These are phyloP conservation scores for Epicampocera succincta DNA, from an alignment of 2,888 invertebrate species.

Conservation along the genomic window DNA sequence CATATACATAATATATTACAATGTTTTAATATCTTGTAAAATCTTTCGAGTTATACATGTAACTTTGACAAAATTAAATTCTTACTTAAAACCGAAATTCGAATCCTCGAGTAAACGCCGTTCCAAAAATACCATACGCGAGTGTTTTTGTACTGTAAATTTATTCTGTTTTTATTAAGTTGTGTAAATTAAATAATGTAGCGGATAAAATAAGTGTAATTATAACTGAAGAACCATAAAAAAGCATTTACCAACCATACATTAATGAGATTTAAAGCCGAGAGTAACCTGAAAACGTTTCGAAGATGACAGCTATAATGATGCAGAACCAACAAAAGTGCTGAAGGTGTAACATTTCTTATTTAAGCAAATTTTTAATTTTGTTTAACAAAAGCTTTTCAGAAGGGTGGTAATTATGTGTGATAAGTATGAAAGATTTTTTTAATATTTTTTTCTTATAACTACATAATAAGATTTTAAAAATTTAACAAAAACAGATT, in stretches of 20 bases:
- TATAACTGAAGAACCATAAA: neutral
- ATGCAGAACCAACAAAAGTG: neutral
- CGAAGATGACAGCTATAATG: neutral
- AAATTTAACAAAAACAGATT: constrained; percentile 40
- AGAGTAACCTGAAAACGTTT: neutral
- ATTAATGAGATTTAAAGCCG: constrained; percentile 6
- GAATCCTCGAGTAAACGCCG: neutral
- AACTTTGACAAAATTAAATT: too few relatives aligned
- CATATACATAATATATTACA: too few relatives aligned
- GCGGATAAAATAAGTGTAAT: too few relatives aligned
- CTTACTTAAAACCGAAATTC: neutral
- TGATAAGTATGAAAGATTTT: constrained; percentile 65
- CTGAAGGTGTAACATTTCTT: constrained; percentile 10
- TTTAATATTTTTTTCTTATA: constrained; percentile 38
- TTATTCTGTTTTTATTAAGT: neutral
- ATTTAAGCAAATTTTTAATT: constrained; percentile 52
- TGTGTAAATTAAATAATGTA: too few relatives aligned
- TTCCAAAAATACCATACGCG: constrained; percentile 10
- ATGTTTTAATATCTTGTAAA: too few relatives aligned
- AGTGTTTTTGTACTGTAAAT: constrained; percentile 15
- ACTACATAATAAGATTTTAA: constrained; percentile 52
- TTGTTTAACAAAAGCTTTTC: constrained; percentile 51
- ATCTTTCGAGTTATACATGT: too few relatives aligned
- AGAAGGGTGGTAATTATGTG: constrained; percentile 59
- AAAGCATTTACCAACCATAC: constrained; percentile 3